phyloP scores from a whole-genome alignment of 2,113 vertebrate genomes.

The Eubucco bourcierii region DNA sequence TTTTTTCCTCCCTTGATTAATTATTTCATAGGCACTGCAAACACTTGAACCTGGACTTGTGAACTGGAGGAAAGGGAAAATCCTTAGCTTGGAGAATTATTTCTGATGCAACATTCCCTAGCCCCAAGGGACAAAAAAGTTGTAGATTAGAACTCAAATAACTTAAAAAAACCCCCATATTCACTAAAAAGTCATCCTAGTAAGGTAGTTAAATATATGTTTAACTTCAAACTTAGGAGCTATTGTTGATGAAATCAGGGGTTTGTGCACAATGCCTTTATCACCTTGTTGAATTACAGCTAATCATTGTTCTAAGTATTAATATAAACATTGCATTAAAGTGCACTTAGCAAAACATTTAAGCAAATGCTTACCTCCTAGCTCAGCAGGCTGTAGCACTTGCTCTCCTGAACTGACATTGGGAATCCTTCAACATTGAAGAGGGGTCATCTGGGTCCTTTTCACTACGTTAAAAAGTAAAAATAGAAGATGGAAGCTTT shows the following conservation, averaged over 20 bases:
- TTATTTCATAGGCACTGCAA: constrained; percentile 40
- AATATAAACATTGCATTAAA: neutral
- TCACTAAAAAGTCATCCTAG: neutral
- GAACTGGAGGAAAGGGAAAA: neutral
- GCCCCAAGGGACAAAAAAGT: neutral
- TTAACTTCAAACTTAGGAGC: neutral
- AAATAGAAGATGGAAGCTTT: neutral
- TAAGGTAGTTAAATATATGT: neutral
- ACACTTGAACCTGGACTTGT: neutral
- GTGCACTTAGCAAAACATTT: neutral
- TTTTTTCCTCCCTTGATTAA: neutral
- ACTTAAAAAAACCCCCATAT: neutral
- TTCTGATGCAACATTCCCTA: neutral
- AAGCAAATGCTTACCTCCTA: neutral
- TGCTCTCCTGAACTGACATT: neutral
- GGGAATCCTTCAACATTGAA: neutral
- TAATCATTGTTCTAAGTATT: neutral
- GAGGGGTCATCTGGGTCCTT: neutral
- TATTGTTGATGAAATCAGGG: neutral
- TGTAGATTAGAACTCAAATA: neutral
- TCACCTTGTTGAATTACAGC: neutral
- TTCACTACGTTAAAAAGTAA: neutral
- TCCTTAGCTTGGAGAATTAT: constrained; percentile 10
- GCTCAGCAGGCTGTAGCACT: neutral
- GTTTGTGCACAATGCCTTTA: neutral